Evolutionary conservation across 1,140 invertebrate genomes (phyloP), one percentile per base, ranked within the genome.

Genomic region (Drosophila takahashii): DNA sequence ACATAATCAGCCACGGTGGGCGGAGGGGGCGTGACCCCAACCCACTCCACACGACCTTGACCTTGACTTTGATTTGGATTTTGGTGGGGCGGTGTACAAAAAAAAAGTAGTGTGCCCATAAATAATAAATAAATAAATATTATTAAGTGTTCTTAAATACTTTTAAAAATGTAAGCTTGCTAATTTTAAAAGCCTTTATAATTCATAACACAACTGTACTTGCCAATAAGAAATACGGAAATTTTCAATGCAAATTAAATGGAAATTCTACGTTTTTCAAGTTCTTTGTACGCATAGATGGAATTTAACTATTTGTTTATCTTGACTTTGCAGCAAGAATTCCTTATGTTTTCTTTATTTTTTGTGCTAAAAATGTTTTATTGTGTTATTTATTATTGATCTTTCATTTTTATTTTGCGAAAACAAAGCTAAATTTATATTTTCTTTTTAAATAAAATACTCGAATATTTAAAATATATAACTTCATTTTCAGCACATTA

Each of bases 1-100:
- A 57, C 27, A 39, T 69, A 57, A 70, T 70, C 26, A 37, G 39
- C 13, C 4, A 11, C 32, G 26, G 58, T 22, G 39, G 27, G 27
- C 11, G 27, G 4, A 15, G 15, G 15, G 52, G 52, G 59, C 27
- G 52, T 41, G 22, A 16, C 4, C 0, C 22, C 9, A 22, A 2
- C 22, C 22, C 1, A 22, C 3, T 0, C 22, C 13, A 16, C 22
- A 7, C 26, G 65, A 48, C 64, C 64, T 70, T 69, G 62, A 65
- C 58, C 37, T 58, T 61, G 51, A 29, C 15, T 34, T 32, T 3
- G 41, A 29, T 44, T 48, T 16, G 3, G 41, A 45, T 44, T 48
- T 29, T 4, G 16, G 8, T 26, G n/a, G 18, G 58, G 37, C 37
- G 48, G 4, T 18, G 36, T 15, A n/a, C 56, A 22, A 36, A 10